phyloP scores from a whole-genome alignment of 1,140 invertebrate genomes.

The Trichoplusia ni region DNA sequence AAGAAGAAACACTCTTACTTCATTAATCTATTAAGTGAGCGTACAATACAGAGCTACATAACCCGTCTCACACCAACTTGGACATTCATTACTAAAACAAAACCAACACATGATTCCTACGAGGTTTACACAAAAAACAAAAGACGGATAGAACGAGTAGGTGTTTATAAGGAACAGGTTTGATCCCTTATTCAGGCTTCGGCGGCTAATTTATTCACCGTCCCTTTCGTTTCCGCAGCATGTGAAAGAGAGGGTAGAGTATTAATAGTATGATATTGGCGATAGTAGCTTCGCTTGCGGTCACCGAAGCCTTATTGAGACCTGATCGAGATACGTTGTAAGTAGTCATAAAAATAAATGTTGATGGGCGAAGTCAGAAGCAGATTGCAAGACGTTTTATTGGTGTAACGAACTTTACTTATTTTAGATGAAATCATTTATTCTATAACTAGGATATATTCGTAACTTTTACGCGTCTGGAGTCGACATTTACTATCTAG shows the following conservation, averaged over 20 bases:
- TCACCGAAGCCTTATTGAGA: conserved; percentile 58
- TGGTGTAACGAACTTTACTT: conserved; percentile 7
- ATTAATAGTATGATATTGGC: conserved; percentile 23
- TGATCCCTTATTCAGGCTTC: conserved; percentile 38
- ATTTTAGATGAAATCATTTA: neutral
- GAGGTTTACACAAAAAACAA: conserved; percentile 12
- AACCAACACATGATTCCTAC: conserved; percentile 4
- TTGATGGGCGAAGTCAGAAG: neutral
- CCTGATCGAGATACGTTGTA: conserved; percentile 9
- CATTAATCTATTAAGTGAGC: no score
- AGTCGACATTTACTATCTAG: no score
- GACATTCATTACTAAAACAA: no score
- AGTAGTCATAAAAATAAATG: conserved; percentile 10
- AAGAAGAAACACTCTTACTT: no score
- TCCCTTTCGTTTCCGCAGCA: neutral
- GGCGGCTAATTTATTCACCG: conserved; percentile 6
- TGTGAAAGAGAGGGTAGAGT: conserved; percentile 5
- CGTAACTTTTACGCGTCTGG: no score
- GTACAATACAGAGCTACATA: neutral
- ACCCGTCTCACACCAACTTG: neutral
- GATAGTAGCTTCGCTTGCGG: conserved; percentile 42
- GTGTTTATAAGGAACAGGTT: conserved; percentile 40
- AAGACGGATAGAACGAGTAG: conserved; percentile 38
- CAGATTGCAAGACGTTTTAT: conserved; percentile 12
- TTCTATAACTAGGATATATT: no score